Percentiles rank a stretch among this genome's conserved stretches.
Evolutionary conservation across 1,140 invertebrate genomes (phyloP).

Genomic region (Megalopta genalis): DNA sequence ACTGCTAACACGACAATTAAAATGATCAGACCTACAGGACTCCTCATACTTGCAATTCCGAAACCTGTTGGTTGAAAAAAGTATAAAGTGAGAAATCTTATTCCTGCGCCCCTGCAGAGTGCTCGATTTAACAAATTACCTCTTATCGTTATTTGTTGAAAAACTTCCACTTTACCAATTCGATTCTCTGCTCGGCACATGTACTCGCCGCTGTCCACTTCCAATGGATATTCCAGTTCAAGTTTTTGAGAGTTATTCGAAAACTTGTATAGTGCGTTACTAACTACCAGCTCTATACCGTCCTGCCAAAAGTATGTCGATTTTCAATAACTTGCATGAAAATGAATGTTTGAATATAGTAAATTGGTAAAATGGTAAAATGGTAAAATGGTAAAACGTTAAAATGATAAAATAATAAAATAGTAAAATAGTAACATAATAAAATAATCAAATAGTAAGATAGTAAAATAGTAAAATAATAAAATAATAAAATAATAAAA

Average conservation of each 20-base stretch:
- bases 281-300: slow-evolving; percentile 44
- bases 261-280: slow-evolving; percentile 67
- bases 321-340: not conserved
- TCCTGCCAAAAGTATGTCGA: slow-evolving; percentile 59
- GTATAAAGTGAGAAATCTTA: not conserved
- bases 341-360: not conserved
- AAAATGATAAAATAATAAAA: too few relatives aligned
- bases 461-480: too few relatives aligned
- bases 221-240: slow-evolving; percentile 72
- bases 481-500: too few relatives aligned
- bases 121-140: slow-evolving; percentile 66
- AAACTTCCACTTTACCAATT: slow-evolving; percentile 65
- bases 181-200: slow-evolving; percentile 73
- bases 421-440: too few relatives aligned
- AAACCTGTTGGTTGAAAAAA: slow-evolving; percentile 66
- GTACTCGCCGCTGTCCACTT: slow-evolving; percentile 75
- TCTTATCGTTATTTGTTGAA: slow-evolving; percentile 73
- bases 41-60: slow-evolving; percentile 26
- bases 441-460: too few relatives aligned
- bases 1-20: slow-evolving; percentile 65
- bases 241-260: slow-evolving; percentile 68
- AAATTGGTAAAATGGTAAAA: too few relatives aligned
- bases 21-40: slow-evolving; percentile 39
- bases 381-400: too few relatives aligned
- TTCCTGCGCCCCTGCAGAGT: not conserved